Evolutionary conservation across 2,888 invertebrate genomes (phyloP).

Genomic region (Meteorus colon): DNA sequence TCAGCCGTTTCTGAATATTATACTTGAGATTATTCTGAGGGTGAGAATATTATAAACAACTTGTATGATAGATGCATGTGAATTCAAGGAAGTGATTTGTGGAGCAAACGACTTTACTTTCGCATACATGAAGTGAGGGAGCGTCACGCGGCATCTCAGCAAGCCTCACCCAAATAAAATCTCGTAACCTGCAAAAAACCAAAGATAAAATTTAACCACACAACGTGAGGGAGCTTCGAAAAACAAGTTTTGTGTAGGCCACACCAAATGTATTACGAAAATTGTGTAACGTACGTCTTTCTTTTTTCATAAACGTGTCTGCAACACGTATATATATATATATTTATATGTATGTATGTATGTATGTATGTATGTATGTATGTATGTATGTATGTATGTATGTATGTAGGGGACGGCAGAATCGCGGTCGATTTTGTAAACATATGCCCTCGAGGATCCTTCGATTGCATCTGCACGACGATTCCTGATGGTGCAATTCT

Average conservation of each 20-base stretch:
- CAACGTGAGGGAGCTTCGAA: background rate
- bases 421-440: conserved; percentile 37
- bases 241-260: background rate
- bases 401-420: background rate
- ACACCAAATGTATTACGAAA: background rate
- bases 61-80: conserved; percentile 7
- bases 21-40: no score
- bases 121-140: background rate
- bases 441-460: conserved; percentile 31
- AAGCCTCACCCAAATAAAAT: conserved; percentile 34
- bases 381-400: background rate
- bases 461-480: conserved; percentile 46
- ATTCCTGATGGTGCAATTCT: conserved; percentile 23
- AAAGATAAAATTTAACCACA: background rate
- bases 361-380: no score
- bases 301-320: conserved; percentile 35
- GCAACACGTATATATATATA: background rate
- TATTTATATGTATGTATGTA: background rate
- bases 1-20: no score
- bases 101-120: conserved; percentile 52
- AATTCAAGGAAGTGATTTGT: conserved; percentile 62
- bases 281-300: conserved; percentile 17
- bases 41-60: no score
- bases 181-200: background rate
- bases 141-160: conserved; percentile 47